Evolutionary conservation across 1,140 invertebrate genomes (phyloP), one percentile per base, ranked within the genome.

Genomic region (Diorhabda elongata): DNA sequence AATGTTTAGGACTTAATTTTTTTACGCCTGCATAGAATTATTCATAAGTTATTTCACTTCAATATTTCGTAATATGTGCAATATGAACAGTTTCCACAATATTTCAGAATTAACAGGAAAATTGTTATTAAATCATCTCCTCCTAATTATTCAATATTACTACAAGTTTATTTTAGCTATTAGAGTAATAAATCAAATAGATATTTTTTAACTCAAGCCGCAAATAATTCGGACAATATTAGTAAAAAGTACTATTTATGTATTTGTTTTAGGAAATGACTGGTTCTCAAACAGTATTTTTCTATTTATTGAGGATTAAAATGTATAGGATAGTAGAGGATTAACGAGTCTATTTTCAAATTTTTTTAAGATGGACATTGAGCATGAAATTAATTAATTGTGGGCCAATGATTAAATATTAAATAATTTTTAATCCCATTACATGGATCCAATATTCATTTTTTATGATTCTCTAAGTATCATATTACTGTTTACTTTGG

Each of bases 261-360:
- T 65, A 43, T 65, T 26, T 65, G 47, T 65, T 65, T 65, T 65
- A 65, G 56, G 42, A 65, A 56, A 42, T 65, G 64, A 65, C 64
- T 65, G 64, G 64, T 65, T 65, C 58, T 52, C n/a, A 43, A 44
- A 44, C 44, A 62, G 61, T 62, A 62, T 62, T 62, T 62, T 62
- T 62, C 61, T 62, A 62, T 62, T 62, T 62, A 44, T n/a, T 44
- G 61, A 44, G 43, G 42, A 62, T 9, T 61, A 52, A 52, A n/a
- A 52, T 52, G 4, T 52, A 8, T 52, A 52, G 47, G 6, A 52
- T n/a, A 52, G 47, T 52, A 52, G 47, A 8, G 47, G 47, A 52
- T 52, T 8, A 52, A 2, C 47, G 3, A 52, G n/a, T 6, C n/a
- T 8, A 8, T 8, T 52, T 52, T 52, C n/a, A n/a, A 52, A 52